These are phyloP conservation scores for Drosophila fuyamai DNA, from an alignment of 1,140 invertebrate genomes.

Conservation along the genomic window DNA sequence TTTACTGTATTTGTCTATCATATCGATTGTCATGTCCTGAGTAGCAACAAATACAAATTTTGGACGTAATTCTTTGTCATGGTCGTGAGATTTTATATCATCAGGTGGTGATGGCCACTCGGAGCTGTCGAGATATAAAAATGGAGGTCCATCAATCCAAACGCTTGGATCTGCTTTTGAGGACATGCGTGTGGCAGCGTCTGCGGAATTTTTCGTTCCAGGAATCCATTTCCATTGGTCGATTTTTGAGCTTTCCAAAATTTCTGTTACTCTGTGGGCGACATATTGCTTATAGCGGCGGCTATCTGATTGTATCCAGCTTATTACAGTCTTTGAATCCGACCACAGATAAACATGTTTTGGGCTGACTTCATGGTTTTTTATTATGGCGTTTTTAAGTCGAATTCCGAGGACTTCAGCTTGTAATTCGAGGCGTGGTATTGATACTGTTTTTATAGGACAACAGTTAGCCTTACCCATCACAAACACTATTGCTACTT, in stretches of 20 bases:
- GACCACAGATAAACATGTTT: not conserved
- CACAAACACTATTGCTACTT: not conserved
- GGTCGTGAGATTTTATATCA: not conserved
- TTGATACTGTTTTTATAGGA: not conserved
- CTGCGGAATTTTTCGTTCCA: not conserved
- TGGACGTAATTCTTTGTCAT: not conserved
- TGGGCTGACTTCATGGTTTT: too few species aligned
- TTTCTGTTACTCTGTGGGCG: not conserved
- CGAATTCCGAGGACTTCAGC: not conserved
- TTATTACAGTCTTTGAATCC: not conserved
- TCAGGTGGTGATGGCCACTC: not conserved
- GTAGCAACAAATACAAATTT: not conserved
- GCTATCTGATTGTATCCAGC: not conserved
- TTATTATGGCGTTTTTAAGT: not conserved
- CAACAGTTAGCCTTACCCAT: not conserved
- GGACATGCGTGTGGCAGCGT: not conserved
- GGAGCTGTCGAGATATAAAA: not conserved
- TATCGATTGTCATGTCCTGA: too few species aligned
- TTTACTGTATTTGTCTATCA: too few species aligned
- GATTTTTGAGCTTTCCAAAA: not conserved
- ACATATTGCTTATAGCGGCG: not conserved
- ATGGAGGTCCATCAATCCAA: not conserved
- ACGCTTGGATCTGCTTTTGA: not conserved
- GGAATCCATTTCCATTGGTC: not conserved
- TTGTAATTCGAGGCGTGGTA: not conserved